Conservation (phyloP, 2,113 vertebrate species). For the Poeciliopsis turrubarensis region DNA sequence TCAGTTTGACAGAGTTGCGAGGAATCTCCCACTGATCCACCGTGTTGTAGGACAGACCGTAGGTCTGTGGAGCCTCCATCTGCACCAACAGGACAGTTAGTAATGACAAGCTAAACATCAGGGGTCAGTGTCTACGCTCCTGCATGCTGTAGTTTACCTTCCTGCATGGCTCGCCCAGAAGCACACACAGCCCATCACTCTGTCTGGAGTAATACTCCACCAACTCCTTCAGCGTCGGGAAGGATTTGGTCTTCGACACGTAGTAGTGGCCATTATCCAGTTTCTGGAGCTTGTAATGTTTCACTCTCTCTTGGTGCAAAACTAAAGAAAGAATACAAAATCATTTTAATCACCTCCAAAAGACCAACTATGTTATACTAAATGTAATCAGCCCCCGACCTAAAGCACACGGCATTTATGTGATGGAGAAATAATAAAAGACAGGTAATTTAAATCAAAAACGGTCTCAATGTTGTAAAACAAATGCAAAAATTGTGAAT, state of each 20-base stretch:
- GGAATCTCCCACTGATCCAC: conserved; percentile 95
- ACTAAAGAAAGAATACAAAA: conserved; percentile 76
- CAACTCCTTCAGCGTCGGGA: conserved; percentile 82
- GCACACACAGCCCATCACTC: conserved; percentile 85
- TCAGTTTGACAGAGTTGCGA: conserved; percentile 83
- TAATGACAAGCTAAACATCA: no score
- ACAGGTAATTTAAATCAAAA: no score
- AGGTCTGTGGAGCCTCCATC: conserved; percentile 62
- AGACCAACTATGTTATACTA: no score
- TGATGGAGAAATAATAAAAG: no score
- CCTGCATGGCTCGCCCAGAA: conserved; percentile 84
- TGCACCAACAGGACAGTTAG: neutral
- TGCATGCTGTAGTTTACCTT: conserved; percentile 79
- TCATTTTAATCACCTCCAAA: neutral
- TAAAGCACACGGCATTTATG: no score
- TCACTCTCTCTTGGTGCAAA: conserved; percentile 82
- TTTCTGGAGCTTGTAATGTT: conserved; percentile 89
- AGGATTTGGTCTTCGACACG: conserved; percentile 75
- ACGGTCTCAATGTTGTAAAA: no score
- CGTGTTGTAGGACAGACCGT: conserved; percentile 92
- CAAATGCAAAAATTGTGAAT: no score
- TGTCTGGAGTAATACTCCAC: conserved; percentile 82
- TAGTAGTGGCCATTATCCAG: conserved; percentile 82
- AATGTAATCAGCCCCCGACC: no score
- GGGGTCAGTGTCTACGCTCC: neutral